Conservation (phyloP, 2,888 invertebrate species). For the Lepidochrysops patricia region DNA sequence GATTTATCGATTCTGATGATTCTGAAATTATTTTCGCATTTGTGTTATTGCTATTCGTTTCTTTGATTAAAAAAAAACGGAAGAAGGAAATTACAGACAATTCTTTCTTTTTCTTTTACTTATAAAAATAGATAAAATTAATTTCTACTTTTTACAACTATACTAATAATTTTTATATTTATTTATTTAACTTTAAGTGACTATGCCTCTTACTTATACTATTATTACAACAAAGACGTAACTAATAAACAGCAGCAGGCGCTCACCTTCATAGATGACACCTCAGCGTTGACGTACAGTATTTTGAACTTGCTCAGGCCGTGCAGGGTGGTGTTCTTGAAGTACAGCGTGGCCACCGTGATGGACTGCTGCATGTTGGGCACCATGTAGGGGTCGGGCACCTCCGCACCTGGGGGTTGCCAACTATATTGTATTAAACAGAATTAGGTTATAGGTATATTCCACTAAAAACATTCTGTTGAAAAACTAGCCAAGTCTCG, state of each 20-base stretch:
- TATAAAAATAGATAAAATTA: too few relatives aligned
- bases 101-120: too few relatives aligned
- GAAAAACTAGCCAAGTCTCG: too few relatives aligned
- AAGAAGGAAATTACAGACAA: too few relatives aligned
- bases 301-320: slow-evolving; percentile 88
- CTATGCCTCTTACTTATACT: background rate
- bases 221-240: slow-evolving; percentile 31
- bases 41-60: background rate
- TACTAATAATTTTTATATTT: background rate
- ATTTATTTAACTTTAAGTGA: background rate
- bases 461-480: too few relatives aligned
- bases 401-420: slow-evolving; percentile 83
- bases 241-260: background rate
- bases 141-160: background rate
- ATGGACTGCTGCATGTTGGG: slow-evolving; percentile 84
- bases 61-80: too few relatives aligned
- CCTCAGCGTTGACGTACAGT: slow-evolving; percentile 79
- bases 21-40: too few relatives aligned
- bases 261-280: slow-evolving; percentile 80
- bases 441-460: too few relatives aligned
- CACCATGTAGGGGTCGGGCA: slow-evolving; percentile 87
- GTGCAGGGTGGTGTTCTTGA: slow-evolving; percentile 80
- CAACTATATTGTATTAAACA: too few relatives aligned
- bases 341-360: slow-evolving; percentile 78
- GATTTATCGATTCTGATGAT: background rate